A percentile compares a stretch with the other conserved stretches of the same genome.
Conservation (phyloP, 2,797 vertebrate genomes). For the Pelobates cultripes region DNA sequence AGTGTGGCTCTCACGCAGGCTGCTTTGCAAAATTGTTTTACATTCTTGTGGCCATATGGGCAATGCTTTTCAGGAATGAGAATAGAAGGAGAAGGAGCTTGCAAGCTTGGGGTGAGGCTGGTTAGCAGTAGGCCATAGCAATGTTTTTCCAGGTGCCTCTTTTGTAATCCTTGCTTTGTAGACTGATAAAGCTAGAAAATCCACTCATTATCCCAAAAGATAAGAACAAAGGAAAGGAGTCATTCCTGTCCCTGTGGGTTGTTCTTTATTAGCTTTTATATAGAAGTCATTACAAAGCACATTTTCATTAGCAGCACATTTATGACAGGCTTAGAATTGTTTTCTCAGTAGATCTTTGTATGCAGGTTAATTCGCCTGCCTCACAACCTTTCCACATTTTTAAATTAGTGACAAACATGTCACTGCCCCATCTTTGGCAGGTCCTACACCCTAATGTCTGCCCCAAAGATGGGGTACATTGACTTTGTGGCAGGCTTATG, state of each 20-base stretch:
- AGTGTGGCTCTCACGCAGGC: slow-evolving; percentile 62
- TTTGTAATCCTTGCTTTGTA: slow-evolving; percentile 77
- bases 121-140: slow-evolving; percentile 64
- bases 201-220: slow-evolving; percentile 66
- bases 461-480: too few species aligned
- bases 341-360: not conserved
- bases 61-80: slow-evolving; percentile 72
- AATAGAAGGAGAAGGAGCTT: slow-evolving; percentile 56
- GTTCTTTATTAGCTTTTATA: slow-evolving; percentile 50
- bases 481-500: too few species aligned
- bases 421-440: too few species aligned
- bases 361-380: not conserved
- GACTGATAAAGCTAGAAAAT: slow-evolving; percentile 62
- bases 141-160: slow-evolving; percentile 81
- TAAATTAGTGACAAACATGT: not conserved
- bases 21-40: slow-evolving; percentile 75
- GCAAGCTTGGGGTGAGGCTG: slow-evolving; percentile 23
- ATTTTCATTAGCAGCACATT: not conserved
- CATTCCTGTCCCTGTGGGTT: slow-evolving; percentile 52
- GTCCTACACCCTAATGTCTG: too few species aligned
- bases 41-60: slow-evolving; percentile 70
- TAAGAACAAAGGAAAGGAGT: slow-evolving; percentile 58
- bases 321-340: not conserved
- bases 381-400: not conserved
- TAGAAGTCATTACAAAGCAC: slow-evolving; percentile 43